Conservation (phyloP, 2,888 invertebrate genomes). For the Agriotes lineatus region DNA sequence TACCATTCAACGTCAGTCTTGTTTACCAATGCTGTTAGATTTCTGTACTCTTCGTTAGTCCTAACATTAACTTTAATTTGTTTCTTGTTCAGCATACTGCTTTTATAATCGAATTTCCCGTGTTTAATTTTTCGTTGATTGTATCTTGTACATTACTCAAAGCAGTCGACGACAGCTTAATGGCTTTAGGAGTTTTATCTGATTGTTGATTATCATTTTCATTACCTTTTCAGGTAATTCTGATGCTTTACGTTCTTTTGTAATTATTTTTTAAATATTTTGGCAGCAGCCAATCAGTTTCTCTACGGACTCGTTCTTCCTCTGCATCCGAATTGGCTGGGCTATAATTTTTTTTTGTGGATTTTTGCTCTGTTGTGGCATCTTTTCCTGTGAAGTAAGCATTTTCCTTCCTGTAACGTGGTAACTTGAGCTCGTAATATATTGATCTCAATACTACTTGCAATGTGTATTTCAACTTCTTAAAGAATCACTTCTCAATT, state of each 20-base stretch:
- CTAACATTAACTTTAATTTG: background rate
- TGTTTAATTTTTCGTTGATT: background rate
- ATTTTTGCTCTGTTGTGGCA: background rate
- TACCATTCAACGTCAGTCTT: background rate
- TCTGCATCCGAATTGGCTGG: background rate
- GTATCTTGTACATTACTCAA: background rate
- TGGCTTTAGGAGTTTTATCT: background rate
- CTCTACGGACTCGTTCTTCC: background rate
- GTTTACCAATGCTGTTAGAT: no score
- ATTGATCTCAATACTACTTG: background rate
- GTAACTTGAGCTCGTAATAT: background rate
- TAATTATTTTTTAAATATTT: background rate
- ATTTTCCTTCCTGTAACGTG: background rate
- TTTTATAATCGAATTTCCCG: background rate
- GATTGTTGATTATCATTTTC: background rate
- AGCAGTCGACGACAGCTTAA: background rate
- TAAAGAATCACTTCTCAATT: no score
- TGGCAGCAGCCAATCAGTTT: background rate
- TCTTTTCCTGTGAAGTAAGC: background rate
- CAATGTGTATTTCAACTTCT: no score
- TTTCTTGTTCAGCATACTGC: background rate
- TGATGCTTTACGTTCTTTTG: background rate
- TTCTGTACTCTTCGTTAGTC: background rate
- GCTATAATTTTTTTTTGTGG: background rate
- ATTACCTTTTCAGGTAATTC: background rate